Evolutionary conservation across 1,140 invertebrate species (phyloP), one percentile per base, ranked within the genome.

Genomic region (Sminthurinus signatus): DNA sequence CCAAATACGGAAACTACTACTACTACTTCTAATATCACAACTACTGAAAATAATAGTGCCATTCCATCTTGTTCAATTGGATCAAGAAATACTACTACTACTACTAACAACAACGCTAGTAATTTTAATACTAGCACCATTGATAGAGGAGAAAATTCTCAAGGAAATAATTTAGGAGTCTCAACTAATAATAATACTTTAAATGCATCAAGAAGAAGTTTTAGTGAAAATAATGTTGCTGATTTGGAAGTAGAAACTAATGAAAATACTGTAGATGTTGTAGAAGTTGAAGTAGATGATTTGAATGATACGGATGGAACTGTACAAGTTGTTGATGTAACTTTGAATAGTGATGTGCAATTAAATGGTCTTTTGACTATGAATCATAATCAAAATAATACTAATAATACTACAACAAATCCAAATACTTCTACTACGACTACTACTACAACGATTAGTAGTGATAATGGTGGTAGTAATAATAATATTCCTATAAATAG

Each of bases 281-380:
- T 28, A 3, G 48, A 42, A 42, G 60, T 62, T 43, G 60, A 62
- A 62, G 48, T 62, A 21, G 52, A 46, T 5, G 61, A 46, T 19
- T 36, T 44, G 29, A 31, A 32, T n/a, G 17, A 43, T 2, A 23
- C 39, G 0, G 52, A 44, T 36, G 46, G 51, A 12, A 46, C 29
- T 15, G 50, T 27, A 48, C 19, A 48, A 17, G 52, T 54, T 23
- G 51, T 62, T 2, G 52, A 62, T 25, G n/a, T 56, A 14, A 46
- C 44, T 28, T 8, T 50, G 1, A 50, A 46, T 17, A 32, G 60
- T 21, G 36, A 15, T 54, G 14, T n/a, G 44, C 27, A 32, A 10
- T 27, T 39, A 39, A 32, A 36, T 52, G 4, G 50, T n/a, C 27
- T 52, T 17, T 2, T 28, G 43, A 3, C 19, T 44, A 15, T 44